Base-by-base conservation (phyloP, 2,888 invertebrate genomes). In the Isotomurus palustris region DNA sequence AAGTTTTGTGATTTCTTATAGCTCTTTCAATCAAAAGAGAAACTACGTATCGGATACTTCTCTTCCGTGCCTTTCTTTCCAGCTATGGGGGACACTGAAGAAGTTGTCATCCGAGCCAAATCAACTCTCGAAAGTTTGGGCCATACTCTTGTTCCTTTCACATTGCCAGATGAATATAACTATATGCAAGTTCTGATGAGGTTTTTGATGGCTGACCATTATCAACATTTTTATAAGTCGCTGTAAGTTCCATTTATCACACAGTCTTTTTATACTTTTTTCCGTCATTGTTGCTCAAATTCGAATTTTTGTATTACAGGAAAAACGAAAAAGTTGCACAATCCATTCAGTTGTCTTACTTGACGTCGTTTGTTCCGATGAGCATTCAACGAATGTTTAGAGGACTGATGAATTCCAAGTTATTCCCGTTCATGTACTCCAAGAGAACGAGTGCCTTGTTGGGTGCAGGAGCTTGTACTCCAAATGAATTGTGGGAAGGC, bases 11-110 rank as follows among this genome's bases (percentile, higher is more conserved):
- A 6, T 43, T 43, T n/a, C 12, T 32, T 35, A 12, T 47, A 66
- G 62, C 4, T 54, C 8, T 66, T 60, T 41, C 21, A 51, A 19
- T 60, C 60, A 1, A 58, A 44, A 24, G 60, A 63, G 22, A 66
- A 62, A 21, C 63, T 73, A 17, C 59, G 66, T 14, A 74, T 77
- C 49, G 76, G 76, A 19, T 76, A 74, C 60, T 75, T 72, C 51
- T 68, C 70, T 1, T 60, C 72, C 27, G 72, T 75, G 53, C 74
- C 73, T 5, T 74, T 72, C 56, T 71, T 75, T 60, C 71, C 71
- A 22, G 43, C 43, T 10, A 43, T 43, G 43, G 43, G 43, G 19
- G 43, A 43, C 43, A 43, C 43, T 5, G 43, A 43, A 19, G 68
- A 73, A 8, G 72, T 73, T 25, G 71, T 75, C n/a, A 35, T 60